Evolutionary conservation across 2,113 vertebrate genomes (phyloP).

Genomic region (Ursus arctos): DNA sequence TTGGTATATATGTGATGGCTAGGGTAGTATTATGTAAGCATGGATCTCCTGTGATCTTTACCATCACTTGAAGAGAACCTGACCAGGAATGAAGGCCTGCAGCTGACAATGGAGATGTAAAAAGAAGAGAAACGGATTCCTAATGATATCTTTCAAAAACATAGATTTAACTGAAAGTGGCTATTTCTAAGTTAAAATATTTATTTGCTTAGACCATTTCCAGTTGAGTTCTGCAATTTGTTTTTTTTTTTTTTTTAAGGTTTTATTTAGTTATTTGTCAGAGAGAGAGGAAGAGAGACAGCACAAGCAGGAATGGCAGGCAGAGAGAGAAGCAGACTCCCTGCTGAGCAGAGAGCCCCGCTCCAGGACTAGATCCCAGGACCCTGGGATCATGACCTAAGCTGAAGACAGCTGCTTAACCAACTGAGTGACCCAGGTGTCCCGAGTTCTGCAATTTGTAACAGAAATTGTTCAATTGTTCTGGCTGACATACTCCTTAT

Average conservation of each 20-base stretch:
- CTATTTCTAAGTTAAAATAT: not conserved
- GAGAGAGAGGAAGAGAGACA: not conserved
- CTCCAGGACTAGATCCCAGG: too few relatives aligned
- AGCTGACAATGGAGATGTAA: not conserved
- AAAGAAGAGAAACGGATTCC: not conserved
- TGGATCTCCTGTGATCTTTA: not conserved
- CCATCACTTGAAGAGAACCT: not conserved
- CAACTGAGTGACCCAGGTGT: too few relatives aligned
- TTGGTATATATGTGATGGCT: not conserved
- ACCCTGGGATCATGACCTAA: too few relatives aligned
- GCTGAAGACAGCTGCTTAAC: too few relatives aligned
- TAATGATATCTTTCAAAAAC: conserved; percentile 18
- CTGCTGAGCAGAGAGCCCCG: too few relatives aligned
- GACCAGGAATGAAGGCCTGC: not conserved
- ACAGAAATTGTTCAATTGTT: conserved; percentile 22
- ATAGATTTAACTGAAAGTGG: not conserved
- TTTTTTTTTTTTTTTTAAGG: not conserved
- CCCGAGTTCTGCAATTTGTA: not conserved
- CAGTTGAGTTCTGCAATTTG: not conserved
- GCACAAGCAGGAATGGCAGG: not conserved
- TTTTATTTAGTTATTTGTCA: not conserved
- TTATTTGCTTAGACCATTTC: conserved; percentile 23
- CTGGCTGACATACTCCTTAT: not conserved
- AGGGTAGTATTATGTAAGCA: not conserved
- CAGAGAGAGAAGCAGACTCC: not conserved